Evolutionary conservation across 1,140 invertebrate species (phyloP).

Genomic region (Neodiprion lecontei): DNA sequence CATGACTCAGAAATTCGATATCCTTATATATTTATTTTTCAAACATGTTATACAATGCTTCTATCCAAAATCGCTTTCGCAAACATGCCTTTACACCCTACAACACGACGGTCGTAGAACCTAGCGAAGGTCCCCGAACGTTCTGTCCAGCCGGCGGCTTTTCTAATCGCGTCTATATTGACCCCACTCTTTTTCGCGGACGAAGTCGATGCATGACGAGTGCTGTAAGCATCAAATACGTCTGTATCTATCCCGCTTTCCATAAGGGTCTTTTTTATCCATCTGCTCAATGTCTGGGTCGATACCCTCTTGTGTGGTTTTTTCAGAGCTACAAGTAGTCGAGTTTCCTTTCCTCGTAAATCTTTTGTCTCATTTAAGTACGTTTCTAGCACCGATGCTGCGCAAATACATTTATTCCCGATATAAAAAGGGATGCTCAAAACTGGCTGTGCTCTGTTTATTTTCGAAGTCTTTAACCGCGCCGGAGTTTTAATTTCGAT

Average conservation of each 20-base stretch:
- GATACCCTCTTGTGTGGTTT: background rate
- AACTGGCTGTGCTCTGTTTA: background rate
- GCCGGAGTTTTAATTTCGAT: conserved; percentile 15
- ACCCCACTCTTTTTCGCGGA: conserved; percentile 5
- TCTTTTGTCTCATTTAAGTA: background rate
- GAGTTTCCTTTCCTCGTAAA: background rate
- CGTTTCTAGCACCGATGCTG: background rate
- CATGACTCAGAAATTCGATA: background rate
- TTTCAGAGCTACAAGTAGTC: background rate
- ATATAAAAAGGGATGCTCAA: background rate
- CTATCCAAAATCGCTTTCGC: background rate
- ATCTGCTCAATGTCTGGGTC: conserved; percentile 11
- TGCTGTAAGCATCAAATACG: background rate
- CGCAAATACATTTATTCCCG: background rate
- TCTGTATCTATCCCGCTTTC: background rate
- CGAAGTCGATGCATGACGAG: conserved; percentile 1
- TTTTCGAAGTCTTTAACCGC: conserved; percentile 10
- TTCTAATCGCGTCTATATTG: conserved; percentile 26
- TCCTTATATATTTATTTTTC: too few species aligned
- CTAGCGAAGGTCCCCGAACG: conserved; percentile 3
- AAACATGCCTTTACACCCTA: background rate
- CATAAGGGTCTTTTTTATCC: conserved; percentile 5
- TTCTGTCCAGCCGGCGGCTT: conserved; percentile 31
- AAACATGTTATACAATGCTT: background rate
- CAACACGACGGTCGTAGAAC: background rate